These are phyloP conservation scores for Coilia nasus DNA, from an alignment of 2,797 vertebrate species.

Conservation along the genomic window DNA sequence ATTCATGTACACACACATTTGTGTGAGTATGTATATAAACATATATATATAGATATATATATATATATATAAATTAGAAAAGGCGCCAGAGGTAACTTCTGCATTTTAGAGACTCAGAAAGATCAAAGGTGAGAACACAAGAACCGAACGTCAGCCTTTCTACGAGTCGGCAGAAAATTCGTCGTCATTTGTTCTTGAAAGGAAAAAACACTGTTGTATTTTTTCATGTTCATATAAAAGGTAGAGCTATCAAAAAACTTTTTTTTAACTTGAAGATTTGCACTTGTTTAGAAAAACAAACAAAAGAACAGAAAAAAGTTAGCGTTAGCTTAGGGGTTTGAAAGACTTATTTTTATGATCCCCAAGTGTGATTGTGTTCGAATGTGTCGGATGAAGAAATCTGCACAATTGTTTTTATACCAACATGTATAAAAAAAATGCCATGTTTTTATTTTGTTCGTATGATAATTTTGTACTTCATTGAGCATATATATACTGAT, in stretches of 20 bases:
- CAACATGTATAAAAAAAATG: constrained; percentile 54
- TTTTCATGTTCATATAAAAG: constrained; percentile 49
- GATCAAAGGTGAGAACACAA: constrained; percentile 18
- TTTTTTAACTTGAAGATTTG: constrained; percentile 66
- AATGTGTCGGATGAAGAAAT: constrained; percentile 44
- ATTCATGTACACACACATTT: constrained; percentile 50
- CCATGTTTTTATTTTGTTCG: constrained; percentile 61
- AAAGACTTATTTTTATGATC: constrained; percentile 45
- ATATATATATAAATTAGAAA: neutral
- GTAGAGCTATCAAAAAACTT: constrained; percentile 59
- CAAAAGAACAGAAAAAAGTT: constrained; percentile 38
- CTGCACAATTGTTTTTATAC: constrained; percentile 61
- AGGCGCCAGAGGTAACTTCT: constrained; percentile 26
- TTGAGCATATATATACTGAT: constrained; percentile 44
- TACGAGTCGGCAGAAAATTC: constrained; percentile 25
- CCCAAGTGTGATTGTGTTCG: constrained; percentile 35
- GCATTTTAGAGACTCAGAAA: neutral
- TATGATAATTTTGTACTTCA: constrained; percentile 46
- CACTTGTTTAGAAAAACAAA: constrained; percentile 59
- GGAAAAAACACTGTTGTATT: constrained; percentile 61
- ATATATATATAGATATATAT: neutral
- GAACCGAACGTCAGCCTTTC: constrained; percentile 20
- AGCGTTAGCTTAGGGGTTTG: constrained; percentile 37
- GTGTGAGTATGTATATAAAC: constrained; percentile 6
- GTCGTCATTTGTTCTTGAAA: constrained; percentile 45